These are phyloP conservation scores for Sisyra terminalis DNA, from an alignment of 2,888 invertebrate genomes.

Conservation along the genomic window DNA sequence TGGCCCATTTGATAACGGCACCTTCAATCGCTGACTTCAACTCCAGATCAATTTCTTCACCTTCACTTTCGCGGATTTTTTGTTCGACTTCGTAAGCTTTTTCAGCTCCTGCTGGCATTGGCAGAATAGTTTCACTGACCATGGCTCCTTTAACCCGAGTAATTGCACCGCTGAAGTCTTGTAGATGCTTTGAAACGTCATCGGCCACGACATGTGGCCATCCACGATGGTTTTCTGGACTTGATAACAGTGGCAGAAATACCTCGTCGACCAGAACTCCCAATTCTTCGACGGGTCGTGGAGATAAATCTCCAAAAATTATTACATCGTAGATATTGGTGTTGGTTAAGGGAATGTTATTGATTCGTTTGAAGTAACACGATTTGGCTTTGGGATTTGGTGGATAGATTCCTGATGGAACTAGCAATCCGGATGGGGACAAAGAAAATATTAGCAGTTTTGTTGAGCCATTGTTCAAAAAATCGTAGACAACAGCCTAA, in stretches of 20 bases:
- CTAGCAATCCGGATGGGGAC: conserved; percentile 42
- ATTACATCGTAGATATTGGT: conserved; percentile 35
- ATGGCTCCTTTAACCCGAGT: conserved; percentile 69
- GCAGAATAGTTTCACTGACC: conserved; percentile 69
- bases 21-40: conserved; percentile 73
- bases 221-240: conserved; percentile 47
- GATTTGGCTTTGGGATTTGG: conserved; percentile 43
- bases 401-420: conserved; percentile 45
- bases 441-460: conserved; percentile 42
- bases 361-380: conserved; percentile 60
- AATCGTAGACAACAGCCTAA: conserved; percentile 23
- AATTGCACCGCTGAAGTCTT: conserved; percentile 49
- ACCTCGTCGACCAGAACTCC: conserved; percentile 49
- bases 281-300: conserved; percentile 52
- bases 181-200: conserved; percentile 53
- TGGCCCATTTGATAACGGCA: conserved; percentile 74
- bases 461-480: conserved; percentile 23
- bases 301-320: conserved; percentile 54
- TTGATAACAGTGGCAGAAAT: conserved; percentile 53
- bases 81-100: conserved; percentile 44
- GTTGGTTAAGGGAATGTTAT: conserved; percentile 40
- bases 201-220: conserved; percentile 59
- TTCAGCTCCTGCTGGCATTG: conserved; percentile 66
- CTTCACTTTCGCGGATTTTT: conserved; percentile 30
- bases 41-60: conserved; percentile 42